Conservation (phyloP, 2,113 vertebrate genomes). For the Loxodonta africana region DNA sequence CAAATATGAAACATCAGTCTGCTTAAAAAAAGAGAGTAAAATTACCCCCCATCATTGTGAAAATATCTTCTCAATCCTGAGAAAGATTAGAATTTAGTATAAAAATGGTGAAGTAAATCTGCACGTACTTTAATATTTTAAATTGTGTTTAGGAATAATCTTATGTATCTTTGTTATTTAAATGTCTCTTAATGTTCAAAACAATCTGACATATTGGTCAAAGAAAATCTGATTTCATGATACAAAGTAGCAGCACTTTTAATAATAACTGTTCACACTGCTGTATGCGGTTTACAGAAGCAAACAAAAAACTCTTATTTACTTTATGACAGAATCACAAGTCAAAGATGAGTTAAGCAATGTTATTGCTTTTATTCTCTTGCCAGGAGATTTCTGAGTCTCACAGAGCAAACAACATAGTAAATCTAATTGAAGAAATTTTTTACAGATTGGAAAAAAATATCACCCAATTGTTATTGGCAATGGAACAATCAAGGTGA, state of each 20-base stretch:
- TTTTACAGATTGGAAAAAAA: not conserved
- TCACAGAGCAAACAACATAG: not conserved
- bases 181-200: slow-evolving; percentile 17
- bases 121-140: not conserved
- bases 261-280: not conserved
- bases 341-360: slow-evolving; percentile 15
- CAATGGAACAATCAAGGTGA: not conserved
- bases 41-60: not conserved
- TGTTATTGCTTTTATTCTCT: slow-evolving; percentile 14
- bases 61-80: not conserved
- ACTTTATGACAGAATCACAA: slow-evolving; percentile 24
- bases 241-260: slow-evolving; percentile 36
- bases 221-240: slow-evolving; percentile 51
- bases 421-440: slow-evolving; percentile 30
- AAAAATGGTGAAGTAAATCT: slow-evolving; percentile 6
- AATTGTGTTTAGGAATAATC: not conserved
- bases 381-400: not conserved
- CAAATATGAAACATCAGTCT: not conserved
- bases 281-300: not conserved
- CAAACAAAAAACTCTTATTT: slow-evolving; percentile 9
- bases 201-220: slow-evolving; percentile 41
- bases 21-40: not conserved
- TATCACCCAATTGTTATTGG: not conserved
- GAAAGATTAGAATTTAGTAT: slow-evolving; percentile 18
- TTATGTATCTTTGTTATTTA: slow-evolving; percentile 10